phyloP scores from a whole-genome alignment of 1,140 invertebrate species.

The Pectinophora gossypiella region DNA sequence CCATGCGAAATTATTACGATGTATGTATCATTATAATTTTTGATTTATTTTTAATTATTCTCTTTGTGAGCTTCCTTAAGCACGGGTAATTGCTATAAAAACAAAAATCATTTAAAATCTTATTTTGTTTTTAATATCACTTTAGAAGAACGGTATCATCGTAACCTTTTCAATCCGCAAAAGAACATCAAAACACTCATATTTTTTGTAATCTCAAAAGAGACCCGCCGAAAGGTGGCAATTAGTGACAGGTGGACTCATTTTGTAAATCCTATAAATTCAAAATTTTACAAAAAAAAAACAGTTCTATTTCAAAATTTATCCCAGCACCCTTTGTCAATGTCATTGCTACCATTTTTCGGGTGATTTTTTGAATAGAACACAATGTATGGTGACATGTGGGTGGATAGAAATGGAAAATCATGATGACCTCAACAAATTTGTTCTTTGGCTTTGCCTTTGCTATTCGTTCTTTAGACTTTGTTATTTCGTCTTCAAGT shows the following conservation, averaged over 20 bases:
- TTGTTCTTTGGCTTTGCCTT: slow-evolving; percentile 25
- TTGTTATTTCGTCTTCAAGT: too few relatives aligned
- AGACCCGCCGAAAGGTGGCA: slow-evolving; percentile 68
- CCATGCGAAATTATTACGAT: too few relatives aligned
- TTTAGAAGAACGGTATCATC: too few relatives aligned
- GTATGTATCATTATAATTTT: too few relatives aligned
- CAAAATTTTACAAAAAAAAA: slow-evolving; percentile 46
- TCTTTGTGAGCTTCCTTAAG: too few relatives aligned
- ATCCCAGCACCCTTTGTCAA: slow-evolving; percentile 65
- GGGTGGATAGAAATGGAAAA: slow-evolving; percentile 35
- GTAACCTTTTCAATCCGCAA: neutral
- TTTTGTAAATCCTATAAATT: slow-evolving; percentile 57
- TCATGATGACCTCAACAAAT: slow-evolving; percentile 63
- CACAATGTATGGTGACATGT: slow-evolving; percentile 62
- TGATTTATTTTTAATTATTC: too few relatives aligned
- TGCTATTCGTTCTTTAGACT: neutral
- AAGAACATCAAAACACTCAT: slow-evolving; percentile 16
- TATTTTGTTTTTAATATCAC: too few relatives aligned
- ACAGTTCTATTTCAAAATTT: slow-evolving; percentile 40
- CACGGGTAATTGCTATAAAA: too few relatives aligned
- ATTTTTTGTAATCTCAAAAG: slow-evolving; percentile 51
- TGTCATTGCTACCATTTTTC: slow-evolving; percentile 62
- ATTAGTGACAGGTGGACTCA: slow-evolving; percentile 68
- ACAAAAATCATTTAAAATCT: too few relatives aligned
- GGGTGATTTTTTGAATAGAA: slow-evolving; percentile 24